Evolutionary conservation across 2,797 vertebrate species (phyloP).

Genomic region (Acropternis orthonyx): DNA sequence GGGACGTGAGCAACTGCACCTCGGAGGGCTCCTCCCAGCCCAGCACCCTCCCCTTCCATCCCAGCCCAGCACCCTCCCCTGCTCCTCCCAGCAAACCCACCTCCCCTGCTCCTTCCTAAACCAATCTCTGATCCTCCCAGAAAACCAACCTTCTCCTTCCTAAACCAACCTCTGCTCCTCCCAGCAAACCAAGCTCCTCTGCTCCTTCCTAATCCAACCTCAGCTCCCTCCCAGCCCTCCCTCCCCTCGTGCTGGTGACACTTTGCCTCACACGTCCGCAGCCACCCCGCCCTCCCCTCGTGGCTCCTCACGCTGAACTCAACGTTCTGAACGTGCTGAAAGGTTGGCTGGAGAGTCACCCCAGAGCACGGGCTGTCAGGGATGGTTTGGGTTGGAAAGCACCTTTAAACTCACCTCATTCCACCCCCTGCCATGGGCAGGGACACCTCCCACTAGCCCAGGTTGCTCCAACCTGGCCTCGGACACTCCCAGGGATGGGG

Average conservation of each 20-base stretch:
- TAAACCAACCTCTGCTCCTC: not conserved
- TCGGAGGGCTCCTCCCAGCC: not conserved
- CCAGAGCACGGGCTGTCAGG: fast-evolving
- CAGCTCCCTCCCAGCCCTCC: not conserved
- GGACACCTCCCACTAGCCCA: not conserved
- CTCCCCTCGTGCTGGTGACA: not conserved
- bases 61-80: too few species aligned
- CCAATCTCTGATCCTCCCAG: not conserved
- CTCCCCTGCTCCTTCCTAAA: too few species aligned
- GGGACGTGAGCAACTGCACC: conserved; percentile 49
- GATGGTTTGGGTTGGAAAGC: not conserved
- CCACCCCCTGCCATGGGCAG: not conserved
- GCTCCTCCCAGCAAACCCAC: too few species aligned
- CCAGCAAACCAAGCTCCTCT: too few species aligned
- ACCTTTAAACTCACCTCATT: fast-evolving
- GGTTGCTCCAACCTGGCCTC: not conserved
- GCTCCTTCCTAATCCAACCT: not conserved
- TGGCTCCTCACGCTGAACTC: not conserved
- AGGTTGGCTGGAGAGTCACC: not conserved
- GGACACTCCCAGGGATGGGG: not conserved
- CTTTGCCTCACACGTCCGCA: not conserved
- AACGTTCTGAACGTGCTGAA: not conserved
- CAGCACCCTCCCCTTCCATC: not conserved
- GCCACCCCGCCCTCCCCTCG: not conserved
- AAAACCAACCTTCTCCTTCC: not conserved